Conservation (phyloP, 2,797 vertebrate species). For the Gadopsis bispinosus region DNA sequence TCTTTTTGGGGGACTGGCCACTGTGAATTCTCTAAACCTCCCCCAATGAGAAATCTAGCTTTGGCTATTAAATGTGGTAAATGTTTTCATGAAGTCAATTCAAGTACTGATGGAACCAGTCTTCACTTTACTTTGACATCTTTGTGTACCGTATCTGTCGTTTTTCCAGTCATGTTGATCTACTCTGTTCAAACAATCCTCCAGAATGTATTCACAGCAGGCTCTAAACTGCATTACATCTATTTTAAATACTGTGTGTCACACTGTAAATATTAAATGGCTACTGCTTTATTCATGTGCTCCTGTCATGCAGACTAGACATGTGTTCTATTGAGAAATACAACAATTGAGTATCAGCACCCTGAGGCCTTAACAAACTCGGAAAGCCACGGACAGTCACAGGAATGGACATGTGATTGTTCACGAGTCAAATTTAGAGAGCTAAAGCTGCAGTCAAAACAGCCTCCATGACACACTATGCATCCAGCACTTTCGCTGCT, state of each 20-base stretch:
- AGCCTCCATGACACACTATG: conserved; percentile 65
- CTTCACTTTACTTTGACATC: conserved; percentile 3
- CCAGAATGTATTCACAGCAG: background rate
- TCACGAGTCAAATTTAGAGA: conserved; percentile 71
- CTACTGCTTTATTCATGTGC: conserved; percentile 69
- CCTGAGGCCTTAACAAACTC: conserved; percentile 45
- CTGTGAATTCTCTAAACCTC: conserved; percentile 17
- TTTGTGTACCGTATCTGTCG: conserved; percentile 4
- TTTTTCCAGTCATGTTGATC: conserved; percentile 8
- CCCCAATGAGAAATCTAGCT: conserved; percentile 26
- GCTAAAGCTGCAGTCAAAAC: conserved; percentile 54
- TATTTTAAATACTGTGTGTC: conserved; percentile 41
- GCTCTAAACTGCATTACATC: conserved; percentile 26
- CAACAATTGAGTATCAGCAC: conserved; percentile 45
- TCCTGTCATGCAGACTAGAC: conserved; percentile 61
- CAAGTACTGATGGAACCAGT: background rate
- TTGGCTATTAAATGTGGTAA: conserved; percentile 26
- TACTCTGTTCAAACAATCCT: conserved; percentile 8
- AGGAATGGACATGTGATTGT: conserved; percentile 66
- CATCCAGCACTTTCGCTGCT: conserved; percentile 75
- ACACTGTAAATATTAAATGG: conserved; percentile 68
- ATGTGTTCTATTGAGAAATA: conserved; percentile 61
- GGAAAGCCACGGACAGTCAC: conserved; percentile 48
- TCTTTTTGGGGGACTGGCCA: conserved; percentile 3
- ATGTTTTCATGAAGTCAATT: conserved; percentile 19